phyloP scores from a whole-genome alignment of 2,888 invertebrate genomes.

The Tachystola acroxantha region DNA sequence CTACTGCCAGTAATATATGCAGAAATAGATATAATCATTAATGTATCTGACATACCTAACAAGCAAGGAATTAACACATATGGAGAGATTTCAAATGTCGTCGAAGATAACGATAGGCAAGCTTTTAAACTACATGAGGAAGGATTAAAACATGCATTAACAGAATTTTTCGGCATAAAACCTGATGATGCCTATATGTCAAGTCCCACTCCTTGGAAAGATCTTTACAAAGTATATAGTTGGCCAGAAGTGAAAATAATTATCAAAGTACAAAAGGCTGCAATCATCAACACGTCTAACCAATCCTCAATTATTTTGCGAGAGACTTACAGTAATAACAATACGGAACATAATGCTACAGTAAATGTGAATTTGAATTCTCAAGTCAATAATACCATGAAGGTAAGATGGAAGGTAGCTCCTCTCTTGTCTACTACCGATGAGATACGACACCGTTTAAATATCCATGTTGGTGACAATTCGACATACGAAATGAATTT shows the following conservation, averaged over 20 bases:
- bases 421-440: too few relatives aligned
- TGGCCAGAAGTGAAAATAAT: constrained; percentile 36
- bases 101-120: constrained; percentile 28
- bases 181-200: constrained; percentile 30
- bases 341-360: too few relatives aligned
- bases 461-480: too few relatives aligned
- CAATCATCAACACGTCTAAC: too few relatives aligned
- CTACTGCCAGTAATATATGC: constrained; percentile 24
- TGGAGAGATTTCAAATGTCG: constrained; percentile 24
- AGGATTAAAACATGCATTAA: constrained; percentile 26
- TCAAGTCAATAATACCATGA: too few relatives aligned
- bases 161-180: constrained; percentile 22
- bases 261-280: constrained; percentile 23
- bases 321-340: too few relatives aligned
- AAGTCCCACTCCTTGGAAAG: constrained; percentile 45
- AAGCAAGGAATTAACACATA: constrained; percentile 18
- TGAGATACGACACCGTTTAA: too few relatives aligned
- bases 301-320: too few relatives aligned
- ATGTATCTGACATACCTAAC: constrained; percentile 16
- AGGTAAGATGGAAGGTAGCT: too few relatives aligned
- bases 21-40: constrained; percentile 29
- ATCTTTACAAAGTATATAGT: constrained; percentile 29
- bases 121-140: constrained; percentile 31
- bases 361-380: too few relatives aligned
- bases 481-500: too few relatives aligned